Conservation (phyloP, 2,113 vertebrate genomes). For the Mus pahari region DNA sequence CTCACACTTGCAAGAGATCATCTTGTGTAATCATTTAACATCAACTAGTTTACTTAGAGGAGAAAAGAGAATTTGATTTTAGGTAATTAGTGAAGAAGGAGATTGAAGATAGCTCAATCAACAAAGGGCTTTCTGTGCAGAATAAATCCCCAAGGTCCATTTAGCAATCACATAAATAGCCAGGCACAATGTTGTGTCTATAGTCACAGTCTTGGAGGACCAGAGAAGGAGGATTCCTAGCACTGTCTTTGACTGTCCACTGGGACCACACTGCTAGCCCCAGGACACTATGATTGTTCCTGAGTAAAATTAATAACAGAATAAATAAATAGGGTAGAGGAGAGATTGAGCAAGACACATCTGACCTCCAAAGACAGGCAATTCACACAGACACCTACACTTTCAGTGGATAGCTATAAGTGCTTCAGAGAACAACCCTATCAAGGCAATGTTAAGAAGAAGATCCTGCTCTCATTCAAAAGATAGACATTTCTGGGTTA, state of each 20-base stretch:
- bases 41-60: background rate
- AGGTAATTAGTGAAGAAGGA: background rate
- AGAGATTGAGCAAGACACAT: background rate
- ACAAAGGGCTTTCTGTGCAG: background rate
- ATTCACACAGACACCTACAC: background rate
- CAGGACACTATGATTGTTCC: background rate
- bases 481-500: background rate
- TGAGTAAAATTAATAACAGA: background rate
- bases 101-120: background rate
- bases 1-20: background rate
- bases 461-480: background rate
- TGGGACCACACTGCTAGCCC: background rate
- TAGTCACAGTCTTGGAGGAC: accelerated
- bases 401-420: background rate
- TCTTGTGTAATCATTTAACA: background rate
- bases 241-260: too few relatives aligned
- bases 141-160: too few relatives aligned
- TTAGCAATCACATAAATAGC: background rate
- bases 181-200: background rate
- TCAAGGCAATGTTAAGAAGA: background rate
- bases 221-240: background rate
- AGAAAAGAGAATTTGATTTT: background rate
- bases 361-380: background rate
- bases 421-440: background rate
- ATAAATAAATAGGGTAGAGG: background rate